Evolutionary conservation across 1,140 invertebrate species (phyloP).

Genomic region (Aphaenogaster rudis): DNA sequence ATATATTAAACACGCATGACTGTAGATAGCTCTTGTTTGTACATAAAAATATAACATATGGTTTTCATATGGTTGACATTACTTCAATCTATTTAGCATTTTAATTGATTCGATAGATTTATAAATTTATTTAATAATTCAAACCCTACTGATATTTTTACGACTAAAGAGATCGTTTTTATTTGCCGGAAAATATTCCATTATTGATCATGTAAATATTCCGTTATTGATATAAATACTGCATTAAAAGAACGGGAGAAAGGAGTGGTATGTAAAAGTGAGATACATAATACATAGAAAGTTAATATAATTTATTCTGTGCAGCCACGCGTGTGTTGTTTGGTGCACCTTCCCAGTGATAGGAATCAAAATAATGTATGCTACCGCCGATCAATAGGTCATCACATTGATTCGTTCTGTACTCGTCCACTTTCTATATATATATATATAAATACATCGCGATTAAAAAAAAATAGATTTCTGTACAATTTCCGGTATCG

Average conservation of each 20-base stretch:
- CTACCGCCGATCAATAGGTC: background rate
- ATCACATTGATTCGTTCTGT: slow-evolving; percentile 49
- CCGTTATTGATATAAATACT: background rate
- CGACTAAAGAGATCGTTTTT: background rate
- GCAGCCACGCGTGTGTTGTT: slow-evolving; percentile 19
- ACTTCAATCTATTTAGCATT: background rate
- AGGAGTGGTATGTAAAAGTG: background rate
- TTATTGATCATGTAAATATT: slow-evolving; percentile 16
- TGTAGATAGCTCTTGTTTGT: slow-evolving; percentile 24
- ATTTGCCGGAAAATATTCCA: background rate
- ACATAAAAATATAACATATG: slow-evolving; percentile 34
- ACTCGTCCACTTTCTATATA: slow-evolving; percentile 53
- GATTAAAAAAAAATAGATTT: slow-evolving; percentile 66
- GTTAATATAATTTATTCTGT: slow-evolving; percentile 54
- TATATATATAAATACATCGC: slow-evolving; percentile 73
- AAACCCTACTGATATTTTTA: background rate
- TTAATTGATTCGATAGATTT: background rate
- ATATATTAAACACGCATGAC: background rate
- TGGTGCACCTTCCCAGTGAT: background rate
- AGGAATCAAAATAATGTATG: slow-evolving; percentile 38
- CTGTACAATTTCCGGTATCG: background rate
- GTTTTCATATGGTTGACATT: background rate
- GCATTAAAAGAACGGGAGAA: background rate
- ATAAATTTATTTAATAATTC: slow-evolving; percentile 6
- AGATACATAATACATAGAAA: slow-evolving; percentile 35